Conservation (phyloP, 2,113 vertebrate species). For the Lamprologus ornatipinnis region DNA sequence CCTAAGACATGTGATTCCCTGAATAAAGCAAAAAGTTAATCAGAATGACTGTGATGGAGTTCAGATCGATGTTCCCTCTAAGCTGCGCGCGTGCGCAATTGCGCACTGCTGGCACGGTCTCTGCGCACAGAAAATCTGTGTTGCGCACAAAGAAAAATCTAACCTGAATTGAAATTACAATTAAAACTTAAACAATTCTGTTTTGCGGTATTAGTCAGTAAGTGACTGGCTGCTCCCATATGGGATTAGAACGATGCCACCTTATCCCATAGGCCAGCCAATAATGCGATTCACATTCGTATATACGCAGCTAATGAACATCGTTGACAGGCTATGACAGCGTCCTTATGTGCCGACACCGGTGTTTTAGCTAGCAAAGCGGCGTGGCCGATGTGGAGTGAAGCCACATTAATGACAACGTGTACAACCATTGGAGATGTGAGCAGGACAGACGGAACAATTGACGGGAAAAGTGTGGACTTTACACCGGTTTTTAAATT, state of each 20-base stretch:
- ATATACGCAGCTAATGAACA: not conserved
- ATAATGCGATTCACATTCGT: not conserved
- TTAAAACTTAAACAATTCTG: not conserved
- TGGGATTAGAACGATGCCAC: not conserved
- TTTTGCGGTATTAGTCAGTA: rapidly evolving
- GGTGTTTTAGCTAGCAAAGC: not conserved
- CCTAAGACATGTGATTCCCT: not conserved
- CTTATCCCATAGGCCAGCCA: not conserved
- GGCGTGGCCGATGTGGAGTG: rapidly evolving
- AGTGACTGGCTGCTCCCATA: not conserved
- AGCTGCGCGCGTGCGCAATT: not conserved
- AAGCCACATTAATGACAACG: not conserved
- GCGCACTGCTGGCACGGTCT: too few species aligned
- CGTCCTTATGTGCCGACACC: not conserved
- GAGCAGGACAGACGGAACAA: not conserved
- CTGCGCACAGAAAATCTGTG: too few species aligned
- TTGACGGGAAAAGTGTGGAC: not conserved
- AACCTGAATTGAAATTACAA: not conserved
- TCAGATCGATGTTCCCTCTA: not conserved
- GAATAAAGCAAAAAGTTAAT: not conserved
- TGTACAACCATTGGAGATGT: not conserved
- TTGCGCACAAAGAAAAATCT: not conserved
- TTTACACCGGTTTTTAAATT: too few species aligned
- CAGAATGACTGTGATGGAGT: not conserved
- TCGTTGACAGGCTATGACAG: not conserved